phyloP scores from a whole-genome alignment of 2,113 vertebrate genomes.

The Corapipo altera region DNA sequence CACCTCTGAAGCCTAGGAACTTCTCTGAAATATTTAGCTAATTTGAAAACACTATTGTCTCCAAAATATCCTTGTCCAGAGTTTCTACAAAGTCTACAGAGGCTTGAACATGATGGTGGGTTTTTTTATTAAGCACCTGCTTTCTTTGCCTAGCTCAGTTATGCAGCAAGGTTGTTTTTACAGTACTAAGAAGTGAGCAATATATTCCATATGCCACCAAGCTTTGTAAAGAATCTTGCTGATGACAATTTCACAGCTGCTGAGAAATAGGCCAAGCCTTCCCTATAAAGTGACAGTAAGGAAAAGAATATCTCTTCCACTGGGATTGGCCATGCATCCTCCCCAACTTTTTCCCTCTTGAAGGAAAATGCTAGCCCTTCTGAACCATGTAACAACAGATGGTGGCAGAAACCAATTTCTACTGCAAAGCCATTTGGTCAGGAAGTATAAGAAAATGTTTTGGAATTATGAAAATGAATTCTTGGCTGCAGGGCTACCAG shows the following conservation, averaged over 20 bases:
- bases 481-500: slow-evolving; percentile 14
- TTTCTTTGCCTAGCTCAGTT: slow-evolving; percentile 64
- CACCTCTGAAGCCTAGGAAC: not conserved
- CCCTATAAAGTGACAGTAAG: not conserved
- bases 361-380: slow-evolving; percentile 38
- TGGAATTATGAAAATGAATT: slow-evolving; percentile 48
- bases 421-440: slow-evolving; percentile 23
- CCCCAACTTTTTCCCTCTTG: slow-evolving; percentile 27
- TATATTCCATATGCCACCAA: slow-evolving; percentile 59
- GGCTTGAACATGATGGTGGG: not conserved
- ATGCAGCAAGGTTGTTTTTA: slow-evolving; percentile 45
- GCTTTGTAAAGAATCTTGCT: slow-evolving; percentile 65
- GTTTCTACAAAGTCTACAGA: slow-evolving; percentile 22
- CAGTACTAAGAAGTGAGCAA: slow-evolving; percentile 60
- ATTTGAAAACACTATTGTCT: not conserved
- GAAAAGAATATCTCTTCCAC: not conserved
- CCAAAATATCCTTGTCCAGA: not conserved
- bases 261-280: slow-evolving; percentile 43
- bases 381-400: not conserved
- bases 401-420: not conserved
- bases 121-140: slow-evolving; percentile 54
- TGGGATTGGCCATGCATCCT: not conserved
- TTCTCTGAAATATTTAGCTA: not conserved
- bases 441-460: slow-evolving; percentile 29
- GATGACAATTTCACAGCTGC: slow-evolving; percentile 67